phyloP scores from a whole-genome alignment of 2,113 vertebrate species.

The Apodemus sylvaticus region DNA sequence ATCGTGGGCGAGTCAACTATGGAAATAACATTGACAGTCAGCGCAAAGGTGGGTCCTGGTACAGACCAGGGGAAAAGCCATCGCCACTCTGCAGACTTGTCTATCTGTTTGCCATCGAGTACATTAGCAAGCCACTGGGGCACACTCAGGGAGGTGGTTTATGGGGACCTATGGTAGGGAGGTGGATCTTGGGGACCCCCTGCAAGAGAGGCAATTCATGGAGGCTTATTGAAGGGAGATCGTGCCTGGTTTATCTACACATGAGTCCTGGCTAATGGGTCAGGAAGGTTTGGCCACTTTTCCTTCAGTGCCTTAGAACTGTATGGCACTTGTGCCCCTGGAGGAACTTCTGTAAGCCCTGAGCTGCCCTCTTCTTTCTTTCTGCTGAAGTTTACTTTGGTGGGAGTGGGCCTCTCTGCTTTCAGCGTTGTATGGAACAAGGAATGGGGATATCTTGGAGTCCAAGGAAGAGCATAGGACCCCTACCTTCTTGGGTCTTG shows the following conservation, averaged over 20 bases:
- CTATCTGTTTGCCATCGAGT: background rate
- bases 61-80: background rate
- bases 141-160: background rate
- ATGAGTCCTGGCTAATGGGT: background rate
- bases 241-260: background rate
- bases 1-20: slow-evolving; percentile 93
- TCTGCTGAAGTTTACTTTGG: background rate
- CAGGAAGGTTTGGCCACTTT: background rate
- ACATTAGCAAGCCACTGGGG: too few species aligned
- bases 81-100: too few species aligned
- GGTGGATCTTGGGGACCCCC: background rate
- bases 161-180: background rate
- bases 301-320: background rate
- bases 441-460: background rate
- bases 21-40: slow-evolving; percentile 90
- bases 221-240: background rate
- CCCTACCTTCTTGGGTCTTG: background rate
- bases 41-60: slow-evolving; percentile 90
- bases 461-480: too few species aligned
- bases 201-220: background rate
- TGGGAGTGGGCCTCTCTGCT: background rate
- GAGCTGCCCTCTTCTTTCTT: background rate
- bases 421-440: background rate
- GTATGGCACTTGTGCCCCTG: background rate
- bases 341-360: fast-evolving